Percentiles rank a stretch among this genome's conserved stretches.
Conservation (phyloP, 2,888 invertebrate genomes). For the Phortica magna region DNA sequence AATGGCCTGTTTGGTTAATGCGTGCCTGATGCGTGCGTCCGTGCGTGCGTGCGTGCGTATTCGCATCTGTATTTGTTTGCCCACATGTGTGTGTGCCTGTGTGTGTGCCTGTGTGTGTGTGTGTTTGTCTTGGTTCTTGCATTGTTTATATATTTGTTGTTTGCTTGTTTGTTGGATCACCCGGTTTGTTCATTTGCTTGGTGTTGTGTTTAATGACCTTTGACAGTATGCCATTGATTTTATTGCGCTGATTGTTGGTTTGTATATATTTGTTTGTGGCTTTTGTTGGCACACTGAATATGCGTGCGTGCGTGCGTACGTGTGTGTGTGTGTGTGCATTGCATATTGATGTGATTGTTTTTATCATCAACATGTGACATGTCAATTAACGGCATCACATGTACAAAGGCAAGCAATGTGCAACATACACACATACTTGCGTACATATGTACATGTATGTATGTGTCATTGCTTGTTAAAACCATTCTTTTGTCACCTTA, state of each 20-base stretch:
- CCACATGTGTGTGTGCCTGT: neutral
- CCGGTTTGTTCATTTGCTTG: constrained; percentile 12
- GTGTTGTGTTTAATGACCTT: constrained; percentile 58
- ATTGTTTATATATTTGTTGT: neutral
- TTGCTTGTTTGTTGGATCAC: neutral
- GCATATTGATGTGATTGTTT: constrained; percentile 35
- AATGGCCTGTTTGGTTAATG: constrained; percentile 6
- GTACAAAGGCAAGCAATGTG: constrained; percentile 15
- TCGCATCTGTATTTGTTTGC: neutral
- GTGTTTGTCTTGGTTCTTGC: constrained; percentile 4
- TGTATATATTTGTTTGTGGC: constrained; percentile 34
- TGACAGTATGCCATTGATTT: constrained; percentile 62
- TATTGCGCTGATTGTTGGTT: constrained; percentile 51
- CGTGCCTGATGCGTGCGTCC: neutral
- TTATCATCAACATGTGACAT: constrained; percentile 48
- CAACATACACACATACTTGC: too few relatives aligned
- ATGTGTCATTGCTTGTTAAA: too few relatives aligned
- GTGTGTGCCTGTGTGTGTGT: neutral
- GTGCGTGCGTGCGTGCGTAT: neutral
- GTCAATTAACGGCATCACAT: constrained; percentile 64
- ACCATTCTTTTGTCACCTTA: too few relatives aligned
- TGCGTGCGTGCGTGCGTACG: neutral
- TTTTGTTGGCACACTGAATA: constrained; percentile 9
- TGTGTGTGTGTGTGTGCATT: constrained; percentile 10
- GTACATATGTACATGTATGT: too few relatives aligned